Percentiles rank a stretch among this genome's conserved stretches.
Evolutionary conservation across 2,888 invertebrate genomes (phyloP).

Genomic region (Calephelis perditalis): DNA sequence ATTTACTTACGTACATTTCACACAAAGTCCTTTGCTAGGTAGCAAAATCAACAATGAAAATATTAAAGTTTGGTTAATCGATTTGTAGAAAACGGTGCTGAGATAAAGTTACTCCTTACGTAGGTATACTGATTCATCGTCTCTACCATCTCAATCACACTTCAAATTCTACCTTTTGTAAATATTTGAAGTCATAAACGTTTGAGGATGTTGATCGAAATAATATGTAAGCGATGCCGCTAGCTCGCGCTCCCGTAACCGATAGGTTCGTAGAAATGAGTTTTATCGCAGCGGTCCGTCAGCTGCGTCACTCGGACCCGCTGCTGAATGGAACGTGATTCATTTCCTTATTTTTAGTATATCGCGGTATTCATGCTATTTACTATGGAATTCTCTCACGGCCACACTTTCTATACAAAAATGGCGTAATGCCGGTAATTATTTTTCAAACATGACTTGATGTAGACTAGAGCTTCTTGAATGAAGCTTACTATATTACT

Average conservation of each 20-base stretch:
- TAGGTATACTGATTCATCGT: too few species aligned
- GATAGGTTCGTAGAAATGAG: constrained; percentile 42
- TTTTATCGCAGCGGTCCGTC: constrained; percentile 44
- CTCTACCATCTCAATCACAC: neutral
- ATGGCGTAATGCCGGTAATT: constrained; percentile 18
- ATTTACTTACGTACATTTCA: too few species aligned
- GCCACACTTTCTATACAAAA: constrained; percentile 41
- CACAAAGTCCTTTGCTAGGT: too few species aligned
- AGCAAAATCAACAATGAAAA: too few species aligned
- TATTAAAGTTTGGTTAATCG: too few species aligned
- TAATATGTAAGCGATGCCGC: neutral
- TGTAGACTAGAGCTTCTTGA: too few species aligned
- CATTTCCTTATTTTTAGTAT: constrained; percentile 57
- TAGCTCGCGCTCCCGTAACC: constrained; percentile 21
- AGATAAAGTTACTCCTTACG: too few species aligned
- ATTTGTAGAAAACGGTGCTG: too few species aligned
- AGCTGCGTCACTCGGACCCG: constrained; percentile 49
- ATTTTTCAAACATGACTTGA: neutral
- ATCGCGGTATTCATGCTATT: constrained; percentile 50
- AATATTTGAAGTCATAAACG: neutral
- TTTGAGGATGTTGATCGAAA: constrained; percentile 12
- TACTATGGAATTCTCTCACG: constrained; percentile 60
- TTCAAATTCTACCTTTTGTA: neutral
- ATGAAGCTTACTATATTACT: too few species aligned
- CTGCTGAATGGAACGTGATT: constrained; percentile 61